These are phyloP conservation scores for Spheniscus mendiculus DNA, from an alignment of 2,113 vertebrate species.

Conservation along the genomic window DNA sequence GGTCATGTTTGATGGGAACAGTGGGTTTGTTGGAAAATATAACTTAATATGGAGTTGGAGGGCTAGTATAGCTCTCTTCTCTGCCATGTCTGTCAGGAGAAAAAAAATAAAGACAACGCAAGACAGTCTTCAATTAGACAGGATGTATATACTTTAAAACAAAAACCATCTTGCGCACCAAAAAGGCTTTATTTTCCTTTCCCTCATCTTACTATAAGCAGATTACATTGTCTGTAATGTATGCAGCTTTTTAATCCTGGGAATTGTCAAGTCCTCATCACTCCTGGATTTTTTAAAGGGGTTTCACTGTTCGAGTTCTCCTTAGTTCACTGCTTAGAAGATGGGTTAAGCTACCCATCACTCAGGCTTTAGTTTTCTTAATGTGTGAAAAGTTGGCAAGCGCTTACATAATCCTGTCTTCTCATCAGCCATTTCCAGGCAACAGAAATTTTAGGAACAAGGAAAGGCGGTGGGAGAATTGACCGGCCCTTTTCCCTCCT, in stretches of 20 bases:
- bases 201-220: neutral
- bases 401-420: neutral
- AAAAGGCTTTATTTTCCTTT: conserved; percentile 3
- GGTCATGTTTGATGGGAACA: neutral
- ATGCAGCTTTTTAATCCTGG: conserved; percentile 42
- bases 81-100: neutral
- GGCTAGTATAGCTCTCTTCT: neutral
- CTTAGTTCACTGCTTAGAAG: neutral
- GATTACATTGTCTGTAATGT: conserved; percentile 30
- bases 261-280: neutral
- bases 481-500: neutral
- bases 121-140: neutral
- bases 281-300: neutral
- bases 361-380: conserved; percentile 37
- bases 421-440: conserved; percentile 54
- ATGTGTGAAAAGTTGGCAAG: neutral
- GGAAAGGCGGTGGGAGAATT: neutral
- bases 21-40: neutral
- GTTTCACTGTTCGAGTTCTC: neutral
- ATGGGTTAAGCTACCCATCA: conserved; percentile 29
- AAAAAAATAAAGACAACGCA: neutral
- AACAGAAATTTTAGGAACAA: conserved; percentile 13
- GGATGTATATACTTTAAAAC: neutral
- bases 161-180: neutral
- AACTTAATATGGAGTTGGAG: neutral